Conservation (phyloP, 2,113 vertebrate genomes). For the Mirounga angustirostris region DNA sequence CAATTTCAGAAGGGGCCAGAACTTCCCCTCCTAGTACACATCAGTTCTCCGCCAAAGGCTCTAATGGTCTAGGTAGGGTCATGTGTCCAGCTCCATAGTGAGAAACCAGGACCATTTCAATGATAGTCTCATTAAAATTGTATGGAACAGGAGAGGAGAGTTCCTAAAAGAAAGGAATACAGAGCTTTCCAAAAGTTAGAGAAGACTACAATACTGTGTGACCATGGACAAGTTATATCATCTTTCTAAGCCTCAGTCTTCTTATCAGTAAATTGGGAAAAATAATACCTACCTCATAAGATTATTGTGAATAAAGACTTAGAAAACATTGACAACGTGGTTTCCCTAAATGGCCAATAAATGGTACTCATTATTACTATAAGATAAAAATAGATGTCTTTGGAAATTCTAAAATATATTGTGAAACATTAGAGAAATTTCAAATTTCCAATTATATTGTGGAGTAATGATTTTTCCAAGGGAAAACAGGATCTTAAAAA, state of each 20-base stretch:
- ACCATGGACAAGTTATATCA: background rate
- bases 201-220: background rate
- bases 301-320: background rate
- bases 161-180: background rate
- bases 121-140: background rate
- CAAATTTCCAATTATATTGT: slow-evolving; percentile 2
- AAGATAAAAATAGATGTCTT: background rate
- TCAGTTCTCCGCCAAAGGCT: background rate
- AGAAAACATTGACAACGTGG: background rate
- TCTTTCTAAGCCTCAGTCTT: background rate
- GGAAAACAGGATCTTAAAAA: background rate
- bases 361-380: background rate
- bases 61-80: background rate
- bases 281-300: background rate
- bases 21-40: background rate
- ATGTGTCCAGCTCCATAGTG: background rate
- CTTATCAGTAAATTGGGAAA: background rate
- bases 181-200: background rate
- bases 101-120: background rate
- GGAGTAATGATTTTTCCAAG: background rate
- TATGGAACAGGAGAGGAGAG: background rate
- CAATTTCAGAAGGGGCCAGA: background rate
- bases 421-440: background rate
- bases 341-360: background rate
- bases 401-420: background rate